Evolutionary conservation across 2,797 vertebrate species (phyloP), one percentile per base, ranked within the genome.

Genomic region (Gobionotothen gibberifrons): DNA sequence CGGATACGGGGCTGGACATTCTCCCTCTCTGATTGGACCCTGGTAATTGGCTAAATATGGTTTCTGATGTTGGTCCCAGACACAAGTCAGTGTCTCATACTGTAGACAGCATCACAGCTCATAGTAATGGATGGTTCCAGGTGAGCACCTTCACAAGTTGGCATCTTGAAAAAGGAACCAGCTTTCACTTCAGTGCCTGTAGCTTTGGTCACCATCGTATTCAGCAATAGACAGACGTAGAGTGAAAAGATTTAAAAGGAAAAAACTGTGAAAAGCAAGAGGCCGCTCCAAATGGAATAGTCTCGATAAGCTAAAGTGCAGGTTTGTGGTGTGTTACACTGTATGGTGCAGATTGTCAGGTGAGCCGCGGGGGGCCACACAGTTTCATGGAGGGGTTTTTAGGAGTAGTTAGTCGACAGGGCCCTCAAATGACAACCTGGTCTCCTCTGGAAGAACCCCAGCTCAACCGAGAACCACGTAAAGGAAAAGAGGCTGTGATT

Each of bases 261-360:
- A 82, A 77, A 17, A 40, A 69, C 83, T 3, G 9, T 3, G 6
- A 32, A 85, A 59, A 67, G 81, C 51, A 56, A 67, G 56, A 73
- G 5, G 62, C 63, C 69, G 68, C 36, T 72, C 17, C 19, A 65
- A 74, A 64, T 57, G 39, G 73, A 84, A 72, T 78, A 3, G 67
- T 89, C 70, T 78, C 3, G 64, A 79, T 88, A 36, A 36, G 85
- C 81, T 94, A 94, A 94, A 95, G 93, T 94, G 94, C 93, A 89
- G 86, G 82, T 82, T 83, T 89, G 47, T 78, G 82, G 74, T 67
- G 58, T 78, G 76, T 83, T 84, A 61, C 66, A 60, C 76, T 83
- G 82, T 79, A 67, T 53, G 71, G 81, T 85, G 42, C 73, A 83
- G 91, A 93, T 91, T 92, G 92, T 93, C 91, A 67, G 76, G 76